Evolutionary conservation across 2,113 vertebrate genomes (phyloP).

Genomic region (Seriola dumerili): DNA sequence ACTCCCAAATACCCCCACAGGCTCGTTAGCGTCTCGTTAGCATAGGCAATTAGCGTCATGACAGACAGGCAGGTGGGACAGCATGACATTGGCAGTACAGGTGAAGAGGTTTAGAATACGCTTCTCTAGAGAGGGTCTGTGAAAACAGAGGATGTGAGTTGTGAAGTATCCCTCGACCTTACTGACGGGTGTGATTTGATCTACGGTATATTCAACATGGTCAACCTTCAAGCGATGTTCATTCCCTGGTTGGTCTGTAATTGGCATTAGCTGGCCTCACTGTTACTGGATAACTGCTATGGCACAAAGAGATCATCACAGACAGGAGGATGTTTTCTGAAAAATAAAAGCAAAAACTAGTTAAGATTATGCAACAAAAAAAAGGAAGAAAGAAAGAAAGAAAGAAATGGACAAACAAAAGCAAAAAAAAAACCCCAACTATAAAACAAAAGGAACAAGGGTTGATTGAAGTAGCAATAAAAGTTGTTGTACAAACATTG

Average conservation of each 20-base stretch:
- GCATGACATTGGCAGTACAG: constrained; percentile 2
- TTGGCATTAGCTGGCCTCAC: background rate
- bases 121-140: background rate
- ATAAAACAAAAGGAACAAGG: background rate
- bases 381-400: background rate
- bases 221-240: background rate
- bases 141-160: background rate
- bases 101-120: constrained; percentile 24
- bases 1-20: constrained; percentile 34
- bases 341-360: background rate
- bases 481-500: background rate
- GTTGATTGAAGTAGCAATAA: background rate
- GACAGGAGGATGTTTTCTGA: background rate
- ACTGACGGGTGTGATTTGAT: background rate
- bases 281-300: background rate
- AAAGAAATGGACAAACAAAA: background rate
- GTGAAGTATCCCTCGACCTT: background rate
- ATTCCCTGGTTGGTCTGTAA: background rate
- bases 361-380: background rate
- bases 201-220: background rate
- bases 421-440: too few species aligned
- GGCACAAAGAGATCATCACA: background rate
- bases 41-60: constrained; percentile 49
- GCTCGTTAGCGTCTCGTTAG: constrained; percentile 67
- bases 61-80: constrained; percentile 37